Base-by-base conservation (phyloP, 2,888 invertebrate species). In the Stegana nigrithorax region DNA sequence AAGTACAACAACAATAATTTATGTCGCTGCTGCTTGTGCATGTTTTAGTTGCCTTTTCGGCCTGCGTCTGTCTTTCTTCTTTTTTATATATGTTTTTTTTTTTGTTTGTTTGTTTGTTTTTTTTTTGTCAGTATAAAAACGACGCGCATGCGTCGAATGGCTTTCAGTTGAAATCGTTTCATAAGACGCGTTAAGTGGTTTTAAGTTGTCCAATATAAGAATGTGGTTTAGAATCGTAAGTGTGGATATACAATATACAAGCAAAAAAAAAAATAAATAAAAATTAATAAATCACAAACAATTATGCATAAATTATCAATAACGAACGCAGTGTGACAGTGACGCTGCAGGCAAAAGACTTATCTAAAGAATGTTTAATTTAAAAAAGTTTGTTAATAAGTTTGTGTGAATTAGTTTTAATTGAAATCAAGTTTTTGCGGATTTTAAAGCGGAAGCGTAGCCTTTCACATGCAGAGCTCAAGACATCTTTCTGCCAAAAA, bases 101-200 rank as follows among this genome's bases (percentile, higher is more conserved):
- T 62, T 44, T 42, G 27, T 26, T 39, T 32, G 58, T 32, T 51
- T 10, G 12, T 56, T 62, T 39, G 27, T 25, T 14, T 39, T 12
- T n/a, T 26, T 59, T n/a, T 45, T 29, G 51, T 55, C 51, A 36
- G 56, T 80, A 76, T 76, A 76, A 76, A 76, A 66, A 44, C 60
- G 58, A 47, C 17, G 45, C 63, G 80, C 69, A 68, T 59, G 66
- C 69, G 67, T 74, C 72, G 72, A 72, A 72, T 53, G 71, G 70
- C 76, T 80, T 76, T 76, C 74, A 76, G 75, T 76, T 55, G 23
- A n/a, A n/a, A 1, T 68, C 62, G 71, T 61, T 73, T 44, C 4
- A 59, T 62, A 73, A 50, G 62, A 63, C 53, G 66, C 17, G 27
- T 19, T 14, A 36, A 32, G 53, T 32, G 1, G 10, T 32, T 19